Conservation (phyloP, 2,888 invertebrate genomes). For the Pollenia griseotomentosa region DNA sequence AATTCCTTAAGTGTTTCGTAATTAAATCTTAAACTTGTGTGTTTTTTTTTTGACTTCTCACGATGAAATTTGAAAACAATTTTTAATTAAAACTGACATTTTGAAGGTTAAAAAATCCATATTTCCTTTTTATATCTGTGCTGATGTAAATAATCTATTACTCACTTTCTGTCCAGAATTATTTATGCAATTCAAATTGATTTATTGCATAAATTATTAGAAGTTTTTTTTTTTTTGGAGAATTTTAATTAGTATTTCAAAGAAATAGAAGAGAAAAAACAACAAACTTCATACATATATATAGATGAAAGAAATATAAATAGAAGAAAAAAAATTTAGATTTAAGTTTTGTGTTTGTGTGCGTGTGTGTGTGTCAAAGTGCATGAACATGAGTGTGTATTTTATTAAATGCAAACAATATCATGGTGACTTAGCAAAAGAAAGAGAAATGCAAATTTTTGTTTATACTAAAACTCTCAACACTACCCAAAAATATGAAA, state of each 20-base stretch:
- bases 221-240: conserved; percentile 44
- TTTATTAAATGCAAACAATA: conserved; percentile 48
- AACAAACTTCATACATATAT: conserved; percentile 22
- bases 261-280: conserved; percentile 26
- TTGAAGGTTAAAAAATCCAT: conserved; percentile 21
- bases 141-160: conserved; percentile 19
- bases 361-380: not conserved
- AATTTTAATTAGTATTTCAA: conserved; percentile 69
- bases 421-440: conserved; percentile 56
- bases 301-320: conserved; percentile 6
- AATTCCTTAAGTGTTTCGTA: conserved; percentile 4
- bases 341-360: conserved; percentile 33
- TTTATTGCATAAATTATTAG: conserved; percentile 70
- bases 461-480: conserved; percentile 47
- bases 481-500: conserved; percentile 35
- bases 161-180: conserved; percentile 27
- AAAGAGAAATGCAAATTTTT: conserved; percentile 55
- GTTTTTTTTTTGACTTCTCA: conserved; percentile 1
- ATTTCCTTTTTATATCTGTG: not conserved
- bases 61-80: not conserved
- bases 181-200: conserved; percentile 61
- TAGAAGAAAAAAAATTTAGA: conserved; percentile 8
- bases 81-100: conserved; percentile 7
- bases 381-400: conserved; percentile 4
- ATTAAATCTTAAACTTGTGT: conserved; percentile 24